phyloP scores from a whole-genome alignment of 2,797 vertebrate species.

The Myotis pilosus region DNA sequence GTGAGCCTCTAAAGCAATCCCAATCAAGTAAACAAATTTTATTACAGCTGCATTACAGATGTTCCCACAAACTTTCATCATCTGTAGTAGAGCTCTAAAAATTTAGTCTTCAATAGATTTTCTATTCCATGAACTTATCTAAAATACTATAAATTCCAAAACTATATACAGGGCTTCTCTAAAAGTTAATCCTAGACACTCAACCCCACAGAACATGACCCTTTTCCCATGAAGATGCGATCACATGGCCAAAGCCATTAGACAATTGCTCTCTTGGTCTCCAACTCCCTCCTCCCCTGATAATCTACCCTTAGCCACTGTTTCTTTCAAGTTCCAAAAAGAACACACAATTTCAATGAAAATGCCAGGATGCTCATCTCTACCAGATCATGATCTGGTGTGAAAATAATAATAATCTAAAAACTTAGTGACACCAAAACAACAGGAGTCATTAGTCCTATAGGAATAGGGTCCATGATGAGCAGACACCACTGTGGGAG shows the following conservation, averaged over 20 bases:
- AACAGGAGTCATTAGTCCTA: neutral
- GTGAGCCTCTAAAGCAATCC: slow-evolving; percentile 42
- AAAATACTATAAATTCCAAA: slow-evolving; percentile 48
- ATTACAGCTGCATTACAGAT: slow-evolving; percentile 74
- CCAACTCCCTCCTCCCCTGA: neutral
- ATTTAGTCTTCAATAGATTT: slow-evolving; percentile 55
- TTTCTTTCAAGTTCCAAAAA: neutral
- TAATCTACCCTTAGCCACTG: neutral
- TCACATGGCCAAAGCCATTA: slow-evolving; percentile 25
- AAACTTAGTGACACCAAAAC: neutral
- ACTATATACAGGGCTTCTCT: neutral
- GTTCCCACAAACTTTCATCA: slow-evolving; percentile 51
- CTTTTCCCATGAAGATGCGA: slow-evolving; percentile 37
- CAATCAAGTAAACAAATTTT: slow-evolving; percentile 49
- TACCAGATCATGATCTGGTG: neutral
- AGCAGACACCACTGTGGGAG: neutral
- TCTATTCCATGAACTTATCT: slow-evolving; percentile 41
- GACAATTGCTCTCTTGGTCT: neutral
- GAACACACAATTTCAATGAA: neutral
- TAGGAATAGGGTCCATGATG: neutral
- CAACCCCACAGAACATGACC: neutral
- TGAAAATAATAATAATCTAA: neutral
- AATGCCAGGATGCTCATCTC: neutral
- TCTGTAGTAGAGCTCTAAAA: neutral
- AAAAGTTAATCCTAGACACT: neutral